Evolutionary conservation across 2,113 vertebrate species (phyloP), one percentile per base, ranked within the genome.

Genomic region (Xiphias gladius): DNA sequence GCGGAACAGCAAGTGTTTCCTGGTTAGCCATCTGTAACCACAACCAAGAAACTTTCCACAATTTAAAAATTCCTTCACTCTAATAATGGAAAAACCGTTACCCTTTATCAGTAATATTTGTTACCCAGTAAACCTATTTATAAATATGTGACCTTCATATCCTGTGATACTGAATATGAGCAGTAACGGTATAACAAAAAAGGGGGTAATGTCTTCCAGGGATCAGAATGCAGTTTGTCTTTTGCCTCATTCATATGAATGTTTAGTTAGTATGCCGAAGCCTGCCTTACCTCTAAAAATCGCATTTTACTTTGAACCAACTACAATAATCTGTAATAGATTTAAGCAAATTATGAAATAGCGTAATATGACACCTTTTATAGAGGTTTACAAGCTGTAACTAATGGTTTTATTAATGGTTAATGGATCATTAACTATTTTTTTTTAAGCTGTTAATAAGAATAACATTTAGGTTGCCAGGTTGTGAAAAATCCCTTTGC

Each of bases 31-130:
- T 19, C 43, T 57, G 11, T 1, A 19, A 58, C 32, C 62, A 54
- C 72, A 76, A 32, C 10, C 12, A 26, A 22, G 0, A 55, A 39
- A 61, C 52, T 79, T 79, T 79, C 59, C 66, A 52, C 5, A 30
- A 54, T 35, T 7, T 24, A 73, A 67, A 64, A 67, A 67, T 5
- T 14, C 58, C 55, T 30, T 35, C 17, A 1, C 1, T 22, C 3
- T 59, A 7, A 0, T n/a, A 7, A 63, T 35, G 39, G 57, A 59
- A 87, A 52, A 2, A 35, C 41, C 64, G 39, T 58, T 24, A 16
- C 4, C 63, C 22, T 41, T 39, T 7, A 4, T 3, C 13, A 7
- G 3, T 32, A 10, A 39, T 39, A 39, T 39, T 39, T 39, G 37
- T 10, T 39, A 39, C 37, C 41, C 41, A 43, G 41, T 43, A 17